Percentiles rank a stretch among this genome's conserved stretches.
Conservation (phyloP, 2,797 vertebrate genomes). For the Microctenopoma lineatum region DNA sequence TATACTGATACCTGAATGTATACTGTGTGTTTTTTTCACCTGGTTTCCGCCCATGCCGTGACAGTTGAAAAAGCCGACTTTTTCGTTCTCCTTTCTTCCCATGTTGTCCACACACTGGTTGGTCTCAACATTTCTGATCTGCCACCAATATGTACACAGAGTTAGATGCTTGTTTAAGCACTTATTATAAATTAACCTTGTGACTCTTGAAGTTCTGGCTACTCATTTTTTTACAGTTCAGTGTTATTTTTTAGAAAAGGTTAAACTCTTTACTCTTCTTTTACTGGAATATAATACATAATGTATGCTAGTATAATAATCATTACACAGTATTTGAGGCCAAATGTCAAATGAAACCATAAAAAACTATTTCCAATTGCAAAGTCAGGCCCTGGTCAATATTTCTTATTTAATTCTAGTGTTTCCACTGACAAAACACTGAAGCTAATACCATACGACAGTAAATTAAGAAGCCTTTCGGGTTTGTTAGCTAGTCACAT, state of each 20-base stretch:
- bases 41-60: constrained; percentile 99
- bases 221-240: neutral
- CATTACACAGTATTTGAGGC: neutral
- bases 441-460: no score
- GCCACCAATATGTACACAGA: constrained; percentile 5
- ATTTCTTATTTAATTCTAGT: neutral
- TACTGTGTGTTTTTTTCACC: constrained; percentile 78
- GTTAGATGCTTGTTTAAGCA: neutral
- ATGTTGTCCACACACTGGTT: constrained; percentile 99
- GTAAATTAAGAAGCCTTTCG: no score
- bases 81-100: constrained; percentile 98
- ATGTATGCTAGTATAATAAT: no score
- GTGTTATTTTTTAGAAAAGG: no score
- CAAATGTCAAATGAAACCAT: neutral
- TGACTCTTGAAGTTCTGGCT: neutral
- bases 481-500: no score
- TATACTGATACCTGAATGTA: no score
- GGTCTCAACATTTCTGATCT: constrained; percentile 99
- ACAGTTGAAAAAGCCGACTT: constrained; percentile 99
- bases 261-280: no score
- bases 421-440: neutral
- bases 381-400: constrained; percentile 1
- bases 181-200: neutral
- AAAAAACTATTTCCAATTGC: neutral
- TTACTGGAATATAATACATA: no score